Conservation (phyloP, 2,113 vertebrate species). For the Ondatra zibethicus region DNA sequence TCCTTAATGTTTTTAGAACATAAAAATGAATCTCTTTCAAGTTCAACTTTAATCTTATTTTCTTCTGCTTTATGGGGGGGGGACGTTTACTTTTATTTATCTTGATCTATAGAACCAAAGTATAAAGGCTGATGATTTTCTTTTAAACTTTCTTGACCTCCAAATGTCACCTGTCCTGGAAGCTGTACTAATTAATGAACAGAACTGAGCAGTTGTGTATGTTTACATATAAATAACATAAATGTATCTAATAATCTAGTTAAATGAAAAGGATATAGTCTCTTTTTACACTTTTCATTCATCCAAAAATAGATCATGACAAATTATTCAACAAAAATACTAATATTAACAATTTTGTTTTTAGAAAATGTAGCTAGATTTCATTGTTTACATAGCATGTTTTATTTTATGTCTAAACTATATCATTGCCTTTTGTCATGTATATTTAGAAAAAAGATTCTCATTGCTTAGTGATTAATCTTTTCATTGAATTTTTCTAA, state of each 20-base stretch:
- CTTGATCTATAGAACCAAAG: neutral
- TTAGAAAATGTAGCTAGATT: neutral
- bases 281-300: constrained; percentile 9
- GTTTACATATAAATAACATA: neutral
- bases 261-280: neutral
- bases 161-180: neutral
- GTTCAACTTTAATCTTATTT: constrained; percentile 27
- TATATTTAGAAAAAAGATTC: constrained; percentile 52
- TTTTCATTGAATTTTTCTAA: constrained; percentile 55
- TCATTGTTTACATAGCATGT: neutral
- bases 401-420: neutral
- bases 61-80: neutral
- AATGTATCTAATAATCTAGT: constrained; percentile 15
- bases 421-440: neutral
- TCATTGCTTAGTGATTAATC: constrained; percentile 38
- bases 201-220: neutral
- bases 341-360: neutral
- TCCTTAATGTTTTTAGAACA: neutral
- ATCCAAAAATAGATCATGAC: neutral
- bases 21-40: neutral
- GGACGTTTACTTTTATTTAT: neutral
- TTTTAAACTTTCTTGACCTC: constrained; percentile 26
- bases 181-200: neutral
- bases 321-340: neutral
- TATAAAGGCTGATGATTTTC: neutral